Conservation (phyloP, 2,113 vertebrate genomes). For the Ahaetulla prasina region DNA sequence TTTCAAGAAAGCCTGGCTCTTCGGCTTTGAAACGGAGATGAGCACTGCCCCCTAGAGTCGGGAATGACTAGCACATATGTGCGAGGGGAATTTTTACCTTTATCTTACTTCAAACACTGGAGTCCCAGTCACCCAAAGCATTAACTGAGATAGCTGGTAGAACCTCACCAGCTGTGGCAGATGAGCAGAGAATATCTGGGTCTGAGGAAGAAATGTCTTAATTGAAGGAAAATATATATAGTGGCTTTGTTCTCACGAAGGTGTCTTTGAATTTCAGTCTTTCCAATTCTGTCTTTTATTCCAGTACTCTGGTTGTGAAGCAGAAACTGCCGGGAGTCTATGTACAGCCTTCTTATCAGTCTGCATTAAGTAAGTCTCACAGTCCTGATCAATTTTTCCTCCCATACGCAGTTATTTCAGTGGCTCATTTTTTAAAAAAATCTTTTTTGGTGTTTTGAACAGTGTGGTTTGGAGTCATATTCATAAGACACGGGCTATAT, state of each 20-base stretch:
- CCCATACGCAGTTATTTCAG: background rate
- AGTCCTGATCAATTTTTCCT: background rate
- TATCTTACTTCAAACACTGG: no score
- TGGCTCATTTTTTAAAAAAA: background rate
- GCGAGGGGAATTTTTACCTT: no score
- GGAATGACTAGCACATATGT: no score
- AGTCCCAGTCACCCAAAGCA: no score
- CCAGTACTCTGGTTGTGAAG: slow-evolving; percentile 92
- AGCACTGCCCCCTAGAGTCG: no score
- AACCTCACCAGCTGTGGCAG: background rate
- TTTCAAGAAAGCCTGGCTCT: background rate
- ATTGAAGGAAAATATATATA: background rate
- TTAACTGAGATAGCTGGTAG: no score
- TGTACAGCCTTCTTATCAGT: slow-evolving; percentile 94
- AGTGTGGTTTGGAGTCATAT: slow-evolving; percentile 99
- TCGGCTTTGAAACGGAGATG: no score
- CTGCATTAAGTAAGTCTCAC: slow-evolving; percentile 87
- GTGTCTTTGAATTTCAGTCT: background rate
- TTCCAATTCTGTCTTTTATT: slow-evolving; percentile 47
- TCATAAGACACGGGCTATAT: slow-evolving; percentile 94
- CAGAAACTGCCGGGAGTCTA: slow-evolving; percentile 97
- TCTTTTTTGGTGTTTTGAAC: slow-evolving; percentile 26
- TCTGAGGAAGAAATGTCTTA: background rate
- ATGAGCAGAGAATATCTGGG: no score
- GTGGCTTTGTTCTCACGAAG: background rate